A percentile compares a stretch with the other conserved stretches of the same genome.
Evolutionary conservation across 2,888 invertebrate genomes (phyloP).

Genomic region (Portevinia maculata): DNA sequence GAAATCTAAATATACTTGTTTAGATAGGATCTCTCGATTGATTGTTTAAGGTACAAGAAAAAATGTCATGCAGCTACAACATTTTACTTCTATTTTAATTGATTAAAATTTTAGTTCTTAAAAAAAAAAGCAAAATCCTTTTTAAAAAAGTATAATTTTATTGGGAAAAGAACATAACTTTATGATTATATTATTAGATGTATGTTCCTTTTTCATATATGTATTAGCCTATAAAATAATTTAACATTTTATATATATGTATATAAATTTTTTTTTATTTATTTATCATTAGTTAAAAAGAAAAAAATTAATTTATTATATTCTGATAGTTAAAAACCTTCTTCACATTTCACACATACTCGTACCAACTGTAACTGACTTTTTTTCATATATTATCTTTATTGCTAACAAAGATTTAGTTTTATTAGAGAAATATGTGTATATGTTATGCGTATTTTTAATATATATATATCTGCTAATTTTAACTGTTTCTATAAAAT

Average conservation of each 20-base stretch:
- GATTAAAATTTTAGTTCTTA: conserved; percentile 23
- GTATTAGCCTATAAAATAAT: conserved; percentile 27
- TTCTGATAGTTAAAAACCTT: conserved; percentile 38
- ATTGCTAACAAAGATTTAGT: conserved; percentile 51
- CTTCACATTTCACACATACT: conserved; percentile 44
- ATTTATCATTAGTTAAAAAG: conserved; percentile 41
- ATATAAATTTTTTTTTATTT: background rate
- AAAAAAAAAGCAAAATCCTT: conserved; percentile 33
- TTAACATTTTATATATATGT: conserved; percentile 19
- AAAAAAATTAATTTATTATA: conserved; percentile 37
- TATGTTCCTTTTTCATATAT: conserved; percentile 31
- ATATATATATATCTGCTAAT: conserved; percentile 39
- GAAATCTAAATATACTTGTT: conserved; percentile 63
- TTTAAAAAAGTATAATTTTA: conserved; percentile 34
- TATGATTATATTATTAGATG: conserved; percentile 3
- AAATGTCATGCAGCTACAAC: conserved; percentile 67
- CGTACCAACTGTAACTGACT: conserved; percentile 58
- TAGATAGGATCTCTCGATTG: conserved; percentile 71
- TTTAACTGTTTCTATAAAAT: conserved; percentile 35
- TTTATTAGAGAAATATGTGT: conserved; percentile 51
- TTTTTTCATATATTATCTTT: conserved; percentile 36
- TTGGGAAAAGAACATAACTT: conserved; percentile 43
- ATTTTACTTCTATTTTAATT: conserved; percentile 39
- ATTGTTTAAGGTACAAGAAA: conserved; percentile 73
- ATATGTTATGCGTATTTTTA: conserved; percentile 30